Evolutionary conservation across 1,140 invertebrate species (phyloP).

Genomic region (Polypedilum pembai): DNA sequence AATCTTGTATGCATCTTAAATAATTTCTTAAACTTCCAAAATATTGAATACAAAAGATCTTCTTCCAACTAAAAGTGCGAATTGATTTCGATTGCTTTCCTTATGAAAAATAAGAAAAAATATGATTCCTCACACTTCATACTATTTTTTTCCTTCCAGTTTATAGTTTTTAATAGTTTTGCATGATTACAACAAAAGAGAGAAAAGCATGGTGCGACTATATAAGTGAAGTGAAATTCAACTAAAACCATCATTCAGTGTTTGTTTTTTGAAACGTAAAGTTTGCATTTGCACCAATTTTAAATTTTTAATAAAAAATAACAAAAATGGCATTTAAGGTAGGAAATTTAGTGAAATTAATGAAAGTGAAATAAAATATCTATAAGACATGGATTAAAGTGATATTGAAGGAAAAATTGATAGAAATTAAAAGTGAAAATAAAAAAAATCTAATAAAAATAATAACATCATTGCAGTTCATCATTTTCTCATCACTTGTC

Average conservation of each 20-base stretch:
- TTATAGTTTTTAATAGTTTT: not conserved
- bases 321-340: constrained; percentile 22
- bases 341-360: not conserved
- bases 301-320: constrained; percentile 8
- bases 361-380: not conserved
- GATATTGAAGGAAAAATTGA: too few species aligned
- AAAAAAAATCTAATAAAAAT: not conserved
- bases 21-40: too few species aligned
- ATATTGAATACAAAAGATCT: too few species aligned
- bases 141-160: not conserved
- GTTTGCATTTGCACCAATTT: not conserved
- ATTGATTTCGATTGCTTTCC: too few species aligned
- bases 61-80: too few species aligned
- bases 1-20: too few species aligned
- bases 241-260: constrained; percentile 19
- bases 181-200: not conserved
- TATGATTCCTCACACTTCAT: not conserved
- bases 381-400: too few species aligned
- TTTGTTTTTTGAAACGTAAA: constrained; percentile 20
- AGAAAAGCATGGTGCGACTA: not conserved
- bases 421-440: not conserved
- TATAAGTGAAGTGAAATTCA: constrained; percentile 26
- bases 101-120: too few species aligned
- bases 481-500: constrained; percentile 6
- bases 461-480: constrained; percentile 1